Conservation (phyloP, 2,113 vertebrate species). For the Mobula hypostoma region DNA sequence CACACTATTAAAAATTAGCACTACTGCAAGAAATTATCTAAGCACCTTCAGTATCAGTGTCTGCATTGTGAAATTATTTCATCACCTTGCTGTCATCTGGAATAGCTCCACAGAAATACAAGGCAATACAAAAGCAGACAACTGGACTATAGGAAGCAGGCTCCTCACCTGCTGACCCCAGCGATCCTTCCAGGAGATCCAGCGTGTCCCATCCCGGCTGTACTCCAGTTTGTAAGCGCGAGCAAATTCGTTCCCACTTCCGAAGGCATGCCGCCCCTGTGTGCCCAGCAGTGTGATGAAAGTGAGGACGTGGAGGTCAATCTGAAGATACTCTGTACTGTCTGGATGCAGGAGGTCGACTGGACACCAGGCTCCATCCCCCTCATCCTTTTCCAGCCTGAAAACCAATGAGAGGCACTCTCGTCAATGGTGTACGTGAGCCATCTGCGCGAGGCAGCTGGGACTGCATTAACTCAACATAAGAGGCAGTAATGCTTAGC, state of each 20-base stretch:
- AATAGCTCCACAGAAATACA: not conserved
- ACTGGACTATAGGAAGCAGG: too few species aligned
- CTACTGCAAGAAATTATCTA: too few species aligned
- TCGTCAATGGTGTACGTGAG: not conserved
- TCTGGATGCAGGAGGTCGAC: constrained; percentile 66
- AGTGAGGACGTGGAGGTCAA: constrained; percentile 70
- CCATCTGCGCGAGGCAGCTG: too few species aligned
- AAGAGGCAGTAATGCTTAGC: too few species aligned
- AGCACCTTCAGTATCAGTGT: too few species aligned
- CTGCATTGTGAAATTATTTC: not conserved
- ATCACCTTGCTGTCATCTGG: not conserved
- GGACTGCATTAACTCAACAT: too few species aligned
- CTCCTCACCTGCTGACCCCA: constrained; percentile 60
- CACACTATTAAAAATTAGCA: too few species aligned
- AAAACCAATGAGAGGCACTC: not conserved
- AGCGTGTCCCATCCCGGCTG: constrained; percentile 69
- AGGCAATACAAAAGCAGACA: not conserved
- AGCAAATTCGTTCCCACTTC: constrained; percentile 75
- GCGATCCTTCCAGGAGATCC: constrained; percentile 76
- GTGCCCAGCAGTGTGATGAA: constrained; percentile 81
- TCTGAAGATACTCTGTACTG: constrained; percentile 78
- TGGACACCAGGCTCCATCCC: constrained; percentile 85
- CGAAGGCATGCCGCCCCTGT: constrained; percentile 74
- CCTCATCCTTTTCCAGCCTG: constrained; percentile 75
- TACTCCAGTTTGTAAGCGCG: constrained; percentile 74